Evolutionary conservation across 2,113 vertebrate species (phyloP).

Genomic region (Ovibos moschatus): DNA sequence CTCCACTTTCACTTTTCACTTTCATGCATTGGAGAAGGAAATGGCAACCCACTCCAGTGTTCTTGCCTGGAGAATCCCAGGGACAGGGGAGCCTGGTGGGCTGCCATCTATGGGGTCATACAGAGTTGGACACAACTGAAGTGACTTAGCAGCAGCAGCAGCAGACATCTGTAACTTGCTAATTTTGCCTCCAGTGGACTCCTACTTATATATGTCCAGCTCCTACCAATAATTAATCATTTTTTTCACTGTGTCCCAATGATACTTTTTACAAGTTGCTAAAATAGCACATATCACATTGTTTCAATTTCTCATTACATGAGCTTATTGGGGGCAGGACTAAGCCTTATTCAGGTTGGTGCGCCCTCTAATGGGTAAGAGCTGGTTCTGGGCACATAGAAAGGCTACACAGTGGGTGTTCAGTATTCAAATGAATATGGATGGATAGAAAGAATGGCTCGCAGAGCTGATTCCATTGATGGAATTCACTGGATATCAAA

Average conservation of each 20-base stretch:
- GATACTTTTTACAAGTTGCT: background rate
- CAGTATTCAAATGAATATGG: background rate
- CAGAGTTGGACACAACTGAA: too few relatives aligned
- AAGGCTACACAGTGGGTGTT: background rate
- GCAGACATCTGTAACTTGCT: background rate
- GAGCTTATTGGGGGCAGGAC: background rate
- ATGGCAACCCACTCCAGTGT: too few relatives aligned
- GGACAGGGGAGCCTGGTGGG: too few relatives aligned
- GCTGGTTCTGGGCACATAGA: background rate
- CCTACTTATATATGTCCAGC: background rate
- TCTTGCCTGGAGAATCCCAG: too few relatives aligned
- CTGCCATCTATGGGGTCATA: too few relatives aligned
- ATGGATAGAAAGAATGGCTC: background rate
- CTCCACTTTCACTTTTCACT: too few relatives aligned
- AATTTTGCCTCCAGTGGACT: background rate
- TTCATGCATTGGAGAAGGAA: too few relatives aligned
- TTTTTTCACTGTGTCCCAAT: background rate
- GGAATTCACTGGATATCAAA: background rate
- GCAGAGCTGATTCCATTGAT: background rate
- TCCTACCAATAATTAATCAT: background rate
- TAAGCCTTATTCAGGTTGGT: background rate
- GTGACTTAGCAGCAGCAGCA: too few relatives aligned
- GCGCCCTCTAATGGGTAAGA: background rate
- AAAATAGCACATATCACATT: background rate
- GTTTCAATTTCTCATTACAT: background rate